Conservation (phyloP, 1,140 invertebrate species). For the Trichonephila clavata region DNA sequence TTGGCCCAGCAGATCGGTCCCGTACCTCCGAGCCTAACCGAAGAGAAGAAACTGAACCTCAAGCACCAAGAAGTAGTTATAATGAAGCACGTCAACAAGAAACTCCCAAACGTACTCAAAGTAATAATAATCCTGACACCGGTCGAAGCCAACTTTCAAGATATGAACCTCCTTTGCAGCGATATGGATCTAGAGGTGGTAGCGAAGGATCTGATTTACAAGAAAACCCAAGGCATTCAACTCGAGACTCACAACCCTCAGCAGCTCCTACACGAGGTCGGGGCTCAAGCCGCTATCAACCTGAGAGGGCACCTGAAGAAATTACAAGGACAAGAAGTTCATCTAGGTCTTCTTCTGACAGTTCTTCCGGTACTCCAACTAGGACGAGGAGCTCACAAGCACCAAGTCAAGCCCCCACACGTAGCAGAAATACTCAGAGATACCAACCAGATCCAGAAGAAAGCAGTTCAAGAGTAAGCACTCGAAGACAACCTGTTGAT, state of each 20-base stretch:
- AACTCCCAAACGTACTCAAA: background rate
- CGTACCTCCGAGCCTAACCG: background rate
- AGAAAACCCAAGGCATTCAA: background rate
- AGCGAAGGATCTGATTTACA: background rate
- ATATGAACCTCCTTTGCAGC: constrained; percentile 54
- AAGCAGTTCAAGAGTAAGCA: constrained; percentile 33
- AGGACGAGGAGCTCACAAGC: background rate
- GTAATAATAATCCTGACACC: background rate
- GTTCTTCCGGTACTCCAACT: background rate
- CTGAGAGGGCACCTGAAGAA: background rate
- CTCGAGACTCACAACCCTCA: background rate
- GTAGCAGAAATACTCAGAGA: background rate
- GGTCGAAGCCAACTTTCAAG: background rate
- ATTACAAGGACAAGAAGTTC: constrained; percentile 1
- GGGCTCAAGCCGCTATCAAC: constrained; percentile 6
- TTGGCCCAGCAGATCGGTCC: background rate
- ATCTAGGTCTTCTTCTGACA: constrained; percentile 7
- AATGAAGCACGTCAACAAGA: background rate
- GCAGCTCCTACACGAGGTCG: background rate
- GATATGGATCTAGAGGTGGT: background rate
- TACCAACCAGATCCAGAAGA: constrained; percentile 42
- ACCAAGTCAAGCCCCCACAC: background rate
- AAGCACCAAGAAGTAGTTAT: background rate
- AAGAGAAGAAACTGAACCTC: background rate
- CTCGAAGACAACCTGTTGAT: constrained; percentile 43